phyloP scores from a whole-genome alignment of 2,888 invertebrate genomes.

The Catocala fraxini region DNA sequence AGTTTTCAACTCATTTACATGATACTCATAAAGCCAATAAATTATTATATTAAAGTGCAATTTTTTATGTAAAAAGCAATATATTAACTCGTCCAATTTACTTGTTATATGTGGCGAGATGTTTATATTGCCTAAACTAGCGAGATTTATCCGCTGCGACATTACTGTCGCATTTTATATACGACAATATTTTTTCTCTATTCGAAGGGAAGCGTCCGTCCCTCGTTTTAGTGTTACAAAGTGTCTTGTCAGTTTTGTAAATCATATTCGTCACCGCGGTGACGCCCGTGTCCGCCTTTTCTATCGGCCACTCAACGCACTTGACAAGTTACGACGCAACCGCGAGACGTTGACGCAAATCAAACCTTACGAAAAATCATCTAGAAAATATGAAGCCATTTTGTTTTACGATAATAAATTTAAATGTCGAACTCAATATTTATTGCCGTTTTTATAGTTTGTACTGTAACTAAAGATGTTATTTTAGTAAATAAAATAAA shows the following conservation, averaged over 20 bases:
- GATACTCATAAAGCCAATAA: constrained; percentile 43
- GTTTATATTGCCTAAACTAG: constrained; percentile 38
- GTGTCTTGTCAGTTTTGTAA: constrained; percentile 50
- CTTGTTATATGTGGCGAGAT: constrained; percentile 36
- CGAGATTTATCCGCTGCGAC: constrained; percentile 32
- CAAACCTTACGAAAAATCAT: constrained; percentile 47
- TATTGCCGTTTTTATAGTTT: constrained; percentile 68
- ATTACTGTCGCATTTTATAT: constrained; percentile 25
- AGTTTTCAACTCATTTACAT: constrained; percentile 40
- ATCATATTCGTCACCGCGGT: constrained; percentile 50
- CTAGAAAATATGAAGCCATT: constrained; percentile 54
- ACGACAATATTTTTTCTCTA: constrained; percentile 1
- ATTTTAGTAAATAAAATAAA: constrained; percentile 78
- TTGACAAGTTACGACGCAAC: constrained; percentile 44
- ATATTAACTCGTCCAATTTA: constrained; percentile 43
- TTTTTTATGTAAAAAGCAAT: constrained; percentile 44
- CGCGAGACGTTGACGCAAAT: constrained; percentile 50
- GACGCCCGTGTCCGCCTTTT: constrained; percentile 28
- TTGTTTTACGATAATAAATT: constrained; percentile 67
- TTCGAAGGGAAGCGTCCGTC: constrained; percentile 13
- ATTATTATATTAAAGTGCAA: constrained; percentile 42
- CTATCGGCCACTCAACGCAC: constrained; percentile 20
- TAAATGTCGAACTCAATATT: constrained; percentile 68
- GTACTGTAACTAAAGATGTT: constrained; percentile 74
- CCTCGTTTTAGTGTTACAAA: constrained; percentile 40